Evolutionary conservation across 2,797 vertebrate species (phyloP).

Genomic region (Moxostoma hubbsi): DNA sequence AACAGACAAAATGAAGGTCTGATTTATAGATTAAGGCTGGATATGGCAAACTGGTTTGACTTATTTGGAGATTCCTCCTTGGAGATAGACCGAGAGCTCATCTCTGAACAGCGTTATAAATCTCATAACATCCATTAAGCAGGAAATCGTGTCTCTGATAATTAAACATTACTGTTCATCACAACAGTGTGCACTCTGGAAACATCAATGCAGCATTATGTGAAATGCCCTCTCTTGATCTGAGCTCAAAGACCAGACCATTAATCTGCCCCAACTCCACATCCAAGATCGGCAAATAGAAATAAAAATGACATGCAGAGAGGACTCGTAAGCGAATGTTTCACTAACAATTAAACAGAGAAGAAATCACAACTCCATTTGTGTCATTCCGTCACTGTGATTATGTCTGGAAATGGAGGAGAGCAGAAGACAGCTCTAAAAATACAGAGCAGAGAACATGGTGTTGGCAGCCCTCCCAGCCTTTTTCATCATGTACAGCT

Average conservation of each 20-base stretch:
- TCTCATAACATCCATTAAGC: conserved; percentile 17
- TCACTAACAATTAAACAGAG: conserved; percentile 53
- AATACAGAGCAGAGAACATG: conserved; percentile 54
- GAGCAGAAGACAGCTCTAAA: conserved; percentile 57
- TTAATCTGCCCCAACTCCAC: conserved; percentile 31
- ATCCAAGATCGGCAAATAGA: conserved; percentile 18
- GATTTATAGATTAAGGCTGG: conserved; percentile 35
- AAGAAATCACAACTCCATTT: conserved; percentile 44
- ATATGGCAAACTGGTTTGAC: neutral
- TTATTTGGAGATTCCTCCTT: neutral
- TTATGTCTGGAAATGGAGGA: conserved; percentile 55
- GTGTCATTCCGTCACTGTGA: conserved; percentile 59
- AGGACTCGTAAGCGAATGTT: conserved; percentile 45
- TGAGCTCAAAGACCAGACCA: conserved; percentile 11
- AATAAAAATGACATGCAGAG: conserved; percentile 30
- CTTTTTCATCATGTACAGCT: conserved; percentile 50
- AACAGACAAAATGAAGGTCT: conserved; percentile 46
- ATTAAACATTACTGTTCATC: conserved; percentile 21
- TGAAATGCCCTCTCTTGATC: conserved; percentile 16
- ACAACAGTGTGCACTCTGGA: neutral
- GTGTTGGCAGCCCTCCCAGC: conserved; percentile 52
- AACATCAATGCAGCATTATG: neutral
- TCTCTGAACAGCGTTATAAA: conserved; percentile 14
- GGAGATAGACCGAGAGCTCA: conserved; percentile 12
- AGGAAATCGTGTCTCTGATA: conserved; percentile 12